phyloP scores from a whole-genome alignment of 2,797 vertebrate species.

The Gouania willdenowi region DNA sequence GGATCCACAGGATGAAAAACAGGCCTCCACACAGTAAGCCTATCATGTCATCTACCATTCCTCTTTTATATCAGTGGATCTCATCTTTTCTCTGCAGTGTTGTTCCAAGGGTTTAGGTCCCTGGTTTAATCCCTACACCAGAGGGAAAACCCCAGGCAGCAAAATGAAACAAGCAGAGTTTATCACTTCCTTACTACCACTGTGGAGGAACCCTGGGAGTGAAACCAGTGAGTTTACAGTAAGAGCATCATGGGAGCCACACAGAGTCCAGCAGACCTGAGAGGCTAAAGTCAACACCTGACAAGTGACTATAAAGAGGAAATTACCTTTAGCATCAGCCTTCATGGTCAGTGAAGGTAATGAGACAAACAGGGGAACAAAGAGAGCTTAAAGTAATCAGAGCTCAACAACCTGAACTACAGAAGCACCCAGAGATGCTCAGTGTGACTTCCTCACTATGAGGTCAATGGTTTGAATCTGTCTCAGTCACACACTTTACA shows the following conservation, averaged over 20 bases:
- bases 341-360: not conserved
- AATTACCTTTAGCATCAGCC: not conserved
- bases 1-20: no score
- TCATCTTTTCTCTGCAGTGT: no score
- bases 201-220: not conserved
- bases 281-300: not conserved
- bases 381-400: not conserved
- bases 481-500: no score
- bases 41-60: no score
- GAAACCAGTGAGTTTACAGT: not conserved
- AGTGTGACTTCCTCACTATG: not conserved
- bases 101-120: not conserved
- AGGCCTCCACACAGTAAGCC: no score
- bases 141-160: not conserved
- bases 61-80: slow-evolving; percentile 5
- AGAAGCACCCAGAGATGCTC: not conserved
- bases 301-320: not conserved
- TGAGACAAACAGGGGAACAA: not conserved
- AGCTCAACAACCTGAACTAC: not conserved
- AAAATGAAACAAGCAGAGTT: slow-evolving; percentile 1
- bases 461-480: not conserved
- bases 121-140: not conserved
- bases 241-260: not conserved
- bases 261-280: not conserved
- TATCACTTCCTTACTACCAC: not conserved